Evolutionary conservation across 2,797 vertebrate species (phyloP).

Genomic region (Onychomys leucogaster): DNA sequence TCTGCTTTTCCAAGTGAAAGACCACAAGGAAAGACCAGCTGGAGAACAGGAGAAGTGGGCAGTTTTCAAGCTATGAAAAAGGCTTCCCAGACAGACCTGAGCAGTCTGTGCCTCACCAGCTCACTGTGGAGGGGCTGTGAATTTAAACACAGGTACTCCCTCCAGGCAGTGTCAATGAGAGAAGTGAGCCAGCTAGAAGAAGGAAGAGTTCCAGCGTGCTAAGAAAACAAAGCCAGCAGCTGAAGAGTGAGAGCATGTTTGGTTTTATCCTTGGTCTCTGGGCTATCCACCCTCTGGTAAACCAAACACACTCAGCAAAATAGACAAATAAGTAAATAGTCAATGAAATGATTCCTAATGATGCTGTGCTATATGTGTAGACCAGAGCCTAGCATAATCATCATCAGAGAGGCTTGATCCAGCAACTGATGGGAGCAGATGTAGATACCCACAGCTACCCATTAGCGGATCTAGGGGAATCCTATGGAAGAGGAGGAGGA

Average conservation of each 20-base stretch:
- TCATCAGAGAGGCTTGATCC: background rate
- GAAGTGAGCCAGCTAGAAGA: background rate
- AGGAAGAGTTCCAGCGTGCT: no score
- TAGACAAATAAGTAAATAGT: background rate
- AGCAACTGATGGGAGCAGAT: background rate
- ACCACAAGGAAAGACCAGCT: background rate
- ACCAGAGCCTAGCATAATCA: background rate
- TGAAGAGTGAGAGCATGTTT: background rate
- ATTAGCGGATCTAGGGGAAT: background rate
- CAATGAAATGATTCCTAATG: background rate
- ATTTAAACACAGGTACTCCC: background rate
- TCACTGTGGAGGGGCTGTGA: background rate
- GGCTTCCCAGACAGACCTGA: background rate
- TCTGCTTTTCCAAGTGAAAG: background rate
- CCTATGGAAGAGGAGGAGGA: background rate
- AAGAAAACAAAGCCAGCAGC: background rate
- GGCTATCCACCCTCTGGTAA: background rate
- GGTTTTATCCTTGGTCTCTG: background rate
- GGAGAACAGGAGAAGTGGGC: background rate
- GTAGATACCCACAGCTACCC: background rate
- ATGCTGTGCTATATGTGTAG: background rate
- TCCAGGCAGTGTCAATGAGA: background rate
- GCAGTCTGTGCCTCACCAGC: background rate
- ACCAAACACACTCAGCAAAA: background rate
- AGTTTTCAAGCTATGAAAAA: background rate